Base-by-base conservation (phyloP, 2,888 invertebrate species). In the Tortricodes alternella region DNA sequence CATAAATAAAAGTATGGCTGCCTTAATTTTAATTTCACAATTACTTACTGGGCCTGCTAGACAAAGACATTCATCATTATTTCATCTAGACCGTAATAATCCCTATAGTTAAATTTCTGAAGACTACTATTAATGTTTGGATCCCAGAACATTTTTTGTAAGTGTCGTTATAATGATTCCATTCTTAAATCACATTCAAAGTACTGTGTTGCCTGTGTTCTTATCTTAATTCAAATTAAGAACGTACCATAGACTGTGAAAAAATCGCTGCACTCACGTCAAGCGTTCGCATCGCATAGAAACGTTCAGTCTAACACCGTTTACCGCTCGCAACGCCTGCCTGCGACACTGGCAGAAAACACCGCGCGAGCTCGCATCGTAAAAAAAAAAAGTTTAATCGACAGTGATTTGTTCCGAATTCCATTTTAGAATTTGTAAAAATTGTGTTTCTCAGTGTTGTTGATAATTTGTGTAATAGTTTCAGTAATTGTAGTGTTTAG, bases 251-350 rank as follows among this genome's bases (percentile, higher is more conserved):
- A 48, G 24, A 53, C 53, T 34, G 34, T 53, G 53, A 53, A 53
- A n/a, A n/a, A 53, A 23, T 7, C 18, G 23, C 19, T 51, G 57
- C 46, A 37, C n/a, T 37, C 16, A 16, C 16, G n/a, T 8, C 43
- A 4, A 27, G 16, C 29, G 29, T 23, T 19, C 23, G 34, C 38
- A 24, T 15, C 19, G 27, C 38, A 16, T 21, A 43, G 38, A 16
- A 34, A 32, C 43, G 46, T 57, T 62, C 58, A 62, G 62, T 62
- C 44, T 24, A 16, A 46, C 48, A 35, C 13, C 21, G 59, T 11
- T 18, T 32, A 58, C 44, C 46, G 62, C 27, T 48, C 46, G 59
- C 29, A 46, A 27, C 58, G 59, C 52, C 21, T 43, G 59, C 58
- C 52, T 44, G 32, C 32, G 1, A 6, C 38, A 24, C 41, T 41